Base-by-base conservation (phyloP, 2,888 invertebrate species). In the Yponomeuta malinellus region DNA sequence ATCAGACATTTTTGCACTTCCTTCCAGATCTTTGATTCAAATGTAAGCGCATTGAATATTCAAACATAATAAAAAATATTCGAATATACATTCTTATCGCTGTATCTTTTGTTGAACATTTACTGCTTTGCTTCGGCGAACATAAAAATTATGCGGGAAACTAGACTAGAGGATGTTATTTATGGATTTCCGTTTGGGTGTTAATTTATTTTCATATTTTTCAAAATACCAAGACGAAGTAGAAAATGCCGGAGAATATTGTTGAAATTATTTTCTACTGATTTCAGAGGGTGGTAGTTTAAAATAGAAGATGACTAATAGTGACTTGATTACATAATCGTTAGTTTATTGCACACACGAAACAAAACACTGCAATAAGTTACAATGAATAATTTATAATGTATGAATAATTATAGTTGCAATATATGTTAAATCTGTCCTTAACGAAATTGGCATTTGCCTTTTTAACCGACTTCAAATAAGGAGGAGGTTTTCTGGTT, bases 121-220 rank as follows among this genome's bases (percentile, higher is more conserved):
- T 78, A 79, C 78, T 76, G 52, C 52, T 59, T 15, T 15, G 52
- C 52, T 59, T 59, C 75, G 81, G 69, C 63, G 69, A 66, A 69
- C n/a, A 63, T 70, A 72, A 73, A 73, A 72, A 74, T 75, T 75
- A 81, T 77, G 76, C 80, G 79, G 79, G 80, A 83, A 80, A 59
- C 52, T 59, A 59, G 8, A 15, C 82, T 81, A 81, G 29, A 64
- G 80, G 75, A 75, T 74, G 76, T 81, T 83, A 87, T 86, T 86
- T 86, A 86, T 85, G 77, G 75, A 80, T 79, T 81, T 81, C 80
- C 79, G 79, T 80, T 81, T 74, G 75, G 74, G 71, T 71, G 76
- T 78, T 78, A 79, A 79, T 85, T 83, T 82, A 81, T 83, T 82
- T 83, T 81, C 78, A 81, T 82, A 81, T 83, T 82, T 83, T 81